Evolutionary conservation across 2,797 vertebrate genomes (phyloP).

Genomic region (Cichlasoma orientale): DNA sequence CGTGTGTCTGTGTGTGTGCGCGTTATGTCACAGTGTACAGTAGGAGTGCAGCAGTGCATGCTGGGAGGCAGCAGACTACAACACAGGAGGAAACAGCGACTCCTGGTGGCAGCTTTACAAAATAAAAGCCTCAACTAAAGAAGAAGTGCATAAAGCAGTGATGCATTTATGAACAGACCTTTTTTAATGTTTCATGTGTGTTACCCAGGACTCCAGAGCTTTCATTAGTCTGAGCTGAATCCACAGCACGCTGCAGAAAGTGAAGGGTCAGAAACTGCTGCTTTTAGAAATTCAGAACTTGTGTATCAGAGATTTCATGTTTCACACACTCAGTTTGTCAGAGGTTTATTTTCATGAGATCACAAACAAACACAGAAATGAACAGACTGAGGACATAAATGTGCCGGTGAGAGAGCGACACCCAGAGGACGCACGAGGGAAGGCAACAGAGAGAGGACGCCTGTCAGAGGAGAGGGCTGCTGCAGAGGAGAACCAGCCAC

Average conservation of each 20-base stretch:
- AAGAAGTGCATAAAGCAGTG: background rate
- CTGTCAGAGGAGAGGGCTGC: constrained; percentile 35
- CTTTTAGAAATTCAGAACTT: no score
- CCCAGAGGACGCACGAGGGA: background rate
- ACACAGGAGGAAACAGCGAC: background rate
- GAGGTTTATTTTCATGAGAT: no score
- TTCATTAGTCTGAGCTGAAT: no score
- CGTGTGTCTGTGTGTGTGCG: background rate
- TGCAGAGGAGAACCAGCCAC: constrained; percentile 58
- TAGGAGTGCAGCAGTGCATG: constrained; percentile 10
- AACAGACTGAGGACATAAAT: no score
- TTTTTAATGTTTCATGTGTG: no score
- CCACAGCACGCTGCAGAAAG: no score
- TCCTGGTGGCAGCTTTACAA: constrained; percentile 1
- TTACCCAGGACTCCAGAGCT: no score
- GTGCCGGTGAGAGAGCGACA: background rate
- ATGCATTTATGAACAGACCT: no score
- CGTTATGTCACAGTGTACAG: constrained; percentile 1
- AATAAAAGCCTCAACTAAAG: background rate
- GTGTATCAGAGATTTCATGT: no score
- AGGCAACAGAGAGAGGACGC: background rate
- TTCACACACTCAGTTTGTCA: no score
- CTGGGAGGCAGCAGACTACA: background rate
- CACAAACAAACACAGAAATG: no score
- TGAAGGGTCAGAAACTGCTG: no score